Conservation (phyloP, 1,140 invertebrate species). For the Copidosoma floridanum region DNA sequence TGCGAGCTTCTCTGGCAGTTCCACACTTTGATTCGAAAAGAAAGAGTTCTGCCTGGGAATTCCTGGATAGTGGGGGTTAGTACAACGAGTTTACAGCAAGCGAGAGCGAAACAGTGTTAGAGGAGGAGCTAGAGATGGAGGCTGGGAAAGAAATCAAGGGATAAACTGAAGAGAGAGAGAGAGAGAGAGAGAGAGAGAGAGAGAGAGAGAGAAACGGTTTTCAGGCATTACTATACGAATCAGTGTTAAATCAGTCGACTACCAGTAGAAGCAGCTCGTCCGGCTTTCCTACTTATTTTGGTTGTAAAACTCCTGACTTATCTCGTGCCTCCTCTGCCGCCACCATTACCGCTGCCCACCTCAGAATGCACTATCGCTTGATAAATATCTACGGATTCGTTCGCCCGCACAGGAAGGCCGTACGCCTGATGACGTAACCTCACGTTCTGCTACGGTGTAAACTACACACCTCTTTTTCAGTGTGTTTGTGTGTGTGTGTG, state of each 20-base stretch:
- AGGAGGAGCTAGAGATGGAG: not conserved
- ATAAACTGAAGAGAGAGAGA: not conserved
- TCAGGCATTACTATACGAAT: no score
- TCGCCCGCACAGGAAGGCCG: conserved; percentile 6
- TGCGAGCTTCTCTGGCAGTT: not conserved
- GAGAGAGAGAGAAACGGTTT: conserved; percentile 5
- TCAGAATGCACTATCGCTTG: conserved; percentile 42
- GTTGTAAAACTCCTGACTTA: conserved; percentile 40
- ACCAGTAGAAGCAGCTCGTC: not conserved
- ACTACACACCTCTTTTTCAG: no score
- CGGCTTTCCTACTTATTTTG: conserved; percentile 32
- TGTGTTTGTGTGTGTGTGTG: no score
- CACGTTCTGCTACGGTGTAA: no score
- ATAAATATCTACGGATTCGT: conserved; percentile 40
- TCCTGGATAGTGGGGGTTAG: no score
- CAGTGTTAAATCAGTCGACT: conserved; percentile 5
- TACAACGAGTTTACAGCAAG: no score
- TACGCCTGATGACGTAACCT: no score
- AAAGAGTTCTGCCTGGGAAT: no score
- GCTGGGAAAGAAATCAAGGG: not conserved
- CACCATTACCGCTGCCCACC: conserved; percentile 20
- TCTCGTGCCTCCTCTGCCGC: conserved; percentile 31
- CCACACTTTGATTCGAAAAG: no score
- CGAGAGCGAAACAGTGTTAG: no score
- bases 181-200: not conserved